Evolutionary conservation across 64 coral and sea anemone species (phyloP), one percentile per base, ranked within the genome.

Genomic region (Exaiptasia diaphana): DNA sequence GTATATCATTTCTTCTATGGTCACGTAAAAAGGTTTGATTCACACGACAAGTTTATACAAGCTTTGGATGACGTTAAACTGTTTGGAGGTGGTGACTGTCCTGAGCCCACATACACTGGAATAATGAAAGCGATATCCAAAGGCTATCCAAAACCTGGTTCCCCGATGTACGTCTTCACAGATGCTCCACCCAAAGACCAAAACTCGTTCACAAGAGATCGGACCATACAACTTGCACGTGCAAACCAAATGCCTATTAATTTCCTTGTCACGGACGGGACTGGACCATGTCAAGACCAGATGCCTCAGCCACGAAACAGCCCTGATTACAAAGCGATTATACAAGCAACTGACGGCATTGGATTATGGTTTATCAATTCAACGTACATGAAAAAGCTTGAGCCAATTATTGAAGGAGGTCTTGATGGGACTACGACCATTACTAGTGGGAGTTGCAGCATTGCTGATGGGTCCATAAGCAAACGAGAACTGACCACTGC

Each of bases 91-190:
- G 13, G 28, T 0, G 88, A 91, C 36, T 91, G 88, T 11, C n/a
- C 55, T 8, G 87, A 90, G 40, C 22, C 83, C 33, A 26, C 87
- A 13, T 83, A 82, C 52, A 67, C 82, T 25, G 87, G 87, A 22
- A 67, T 88, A 15, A 69, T 79, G 4, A 49, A 88, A 31, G 75
- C 75, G n/a, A 79, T 78, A 20, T 53, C 50, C 14, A 79, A 69
- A 7, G 62, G 68, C 9, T 10, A 31, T 0, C 87, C 87, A 17
- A 18, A 12, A 35, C 4, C 23, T 3, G 43, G 58, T 21, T 90
- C 87, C 4, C 87, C 87, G 20, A 90, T 90, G 57, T 90, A 75
- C 31, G 87, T 90, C 6, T 90, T 90, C 17, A 90, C 87, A 27
- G 87, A 90, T 33, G 87, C 87, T 33, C 78, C 78, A 5, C 42